A percentile compares a stretch with the other conserved stretches of the same genome.
Evolutionary conservation across 2,888 invertebrate species (phyloP).

Genomic region (Leptinotarsa haldemani): DNA sequence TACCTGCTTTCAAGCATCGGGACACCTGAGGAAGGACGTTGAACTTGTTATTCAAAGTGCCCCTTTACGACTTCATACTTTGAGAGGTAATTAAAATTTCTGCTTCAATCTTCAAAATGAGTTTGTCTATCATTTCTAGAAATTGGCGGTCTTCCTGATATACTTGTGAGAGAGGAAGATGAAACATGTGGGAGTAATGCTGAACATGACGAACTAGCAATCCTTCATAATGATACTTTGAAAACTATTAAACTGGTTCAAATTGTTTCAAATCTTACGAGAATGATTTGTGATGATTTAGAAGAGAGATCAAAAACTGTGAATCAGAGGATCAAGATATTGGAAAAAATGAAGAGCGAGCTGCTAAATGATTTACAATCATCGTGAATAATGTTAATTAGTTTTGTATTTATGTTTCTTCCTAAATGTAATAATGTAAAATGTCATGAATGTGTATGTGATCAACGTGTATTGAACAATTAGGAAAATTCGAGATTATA

Average conservation of each 20-base stretch:
- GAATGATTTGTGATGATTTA: slow-evolving; percentile 60
- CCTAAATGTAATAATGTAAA: too few species aligned
- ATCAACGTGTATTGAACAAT: too few species aligned
- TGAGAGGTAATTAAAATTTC: slow-evolving; percentile 53
- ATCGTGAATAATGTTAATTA: not conserved
- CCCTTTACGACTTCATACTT: slow-evolving; percentile 62
- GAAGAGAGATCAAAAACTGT: slow-evolving; percentile 55
- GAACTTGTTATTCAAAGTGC: slow-evolving; percentile 75
- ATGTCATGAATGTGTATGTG: too few species aligned
- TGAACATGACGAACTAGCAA: slow-evolving; percentile 68
- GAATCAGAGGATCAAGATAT: slow-evolving; percentile 55
- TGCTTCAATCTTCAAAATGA: not conserved
- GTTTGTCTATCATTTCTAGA: slow-evolving; percentile 65
- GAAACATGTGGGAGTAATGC: slow-evolving; percentile 69
- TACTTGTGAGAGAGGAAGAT: slow-evolving; percentile 81
- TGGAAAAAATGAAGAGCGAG: slow-evolving; percentile 54
- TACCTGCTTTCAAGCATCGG: slow-evolving; percentile 81
- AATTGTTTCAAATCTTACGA: slow-evolving; percentile 70
- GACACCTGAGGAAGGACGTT: slow-evolving; percentile 75
- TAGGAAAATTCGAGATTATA: too few species aligned
- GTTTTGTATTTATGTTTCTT: not conserved
- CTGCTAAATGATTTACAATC: not conserved
- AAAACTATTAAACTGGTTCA: slow-evolving; percentile 72
- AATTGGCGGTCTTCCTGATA: slow-evolving; percentile 76
- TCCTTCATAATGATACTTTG: slow-evolving; percentile 72